Conservation (phyloP, 2,113 vertebrate species). For the Psilopsiagon aurifrons region DNA sequence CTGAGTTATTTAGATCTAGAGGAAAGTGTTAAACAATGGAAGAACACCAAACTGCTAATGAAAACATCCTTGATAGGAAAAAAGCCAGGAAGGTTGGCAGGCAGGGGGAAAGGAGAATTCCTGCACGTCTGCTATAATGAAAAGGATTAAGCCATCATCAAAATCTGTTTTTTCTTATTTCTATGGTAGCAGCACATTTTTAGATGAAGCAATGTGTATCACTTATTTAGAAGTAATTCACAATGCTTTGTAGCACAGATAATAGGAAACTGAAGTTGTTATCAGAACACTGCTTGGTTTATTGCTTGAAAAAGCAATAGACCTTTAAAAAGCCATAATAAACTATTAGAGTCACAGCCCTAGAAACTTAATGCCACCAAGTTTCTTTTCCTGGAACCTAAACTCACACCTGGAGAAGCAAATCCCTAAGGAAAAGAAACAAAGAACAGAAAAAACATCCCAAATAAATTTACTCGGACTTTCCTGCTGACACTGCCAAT, state of each 20-base stretch:
- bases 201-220: background rate
- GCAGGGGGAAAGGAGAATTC: background rate
- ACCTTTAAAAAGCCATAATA: background rate
- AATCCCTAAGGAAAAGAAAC: background rate
- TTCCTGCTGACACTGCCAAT: background rate
- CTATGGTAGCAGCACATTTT: background rate
- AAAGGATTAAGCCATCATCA: background rate
- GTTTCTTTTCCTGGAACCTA: background rate
- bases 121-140: background rate
- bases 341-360: background rate
- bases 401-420: background rate
- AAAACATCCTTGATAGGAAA: slow-evolving; percentile 36
- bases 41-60: background rate
- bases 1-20: slow-evolving; percentile 3
- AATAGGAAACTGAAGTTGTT: background rate
- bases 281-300: background rate
- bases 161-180: background rate
- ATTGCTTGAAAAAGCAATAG: background rate
- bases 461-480: background rate
- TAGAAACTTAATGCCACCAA: background rate
- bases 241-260: background rate
- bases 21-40: slow-evolving; percentile 46
- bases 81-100: background rate
- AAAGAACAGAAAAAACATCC: background rate
- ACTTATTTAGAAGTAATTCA: background rate